These are phyloP conservation scores for Ceraclea dissimilis DNA, from an alignment of 2,888 invertebrate species.

Conservation along the genomic window DNA sequence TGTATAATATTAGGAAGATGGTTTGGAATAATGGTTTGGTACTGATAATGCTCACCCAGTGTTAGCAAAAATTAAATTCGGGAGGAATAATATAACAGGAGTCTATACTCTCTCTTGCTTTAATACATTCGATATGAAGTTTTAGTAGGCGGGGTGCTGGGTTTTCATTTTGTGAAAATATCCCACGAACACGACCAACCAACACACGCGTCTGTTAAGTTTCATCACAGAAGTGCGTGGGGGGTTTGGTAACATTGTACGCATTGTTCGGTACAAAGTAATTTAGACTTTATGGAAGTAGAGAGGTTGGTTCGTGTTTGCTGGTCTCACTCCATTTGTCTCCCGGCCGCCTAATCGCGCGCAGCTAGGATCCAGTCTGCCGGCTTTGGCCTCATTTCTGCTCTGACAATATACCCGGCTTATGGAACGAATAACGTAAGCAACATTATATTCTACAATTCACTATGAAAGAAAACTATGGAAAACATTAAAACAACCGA, in stretches of 20 bases:
- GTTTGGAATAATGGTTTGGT: too few species aligned
- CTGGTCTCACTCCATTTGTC: constrained; percentile 18
- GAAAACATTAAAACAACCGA: too few species aligned
- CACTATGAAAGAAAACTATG: too few species aligned
- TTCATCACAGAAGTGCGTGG: neutral
- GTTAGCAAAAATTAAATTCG: neutral
- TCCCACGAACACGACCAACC: neutral
- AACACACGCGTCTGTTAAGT: neutral
- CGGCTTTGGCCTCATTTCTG: constrained; percentile 12
- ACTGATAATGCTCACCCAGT: neutral
- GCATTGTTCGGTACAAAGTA: constrained; percentile 1
- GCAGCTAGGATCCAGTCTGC: constrained; percentile 15
- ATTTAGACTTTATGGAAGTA: neutral
- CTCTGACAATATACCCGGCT: constrained; percentile 2
- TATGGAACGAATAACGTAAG: neutral
- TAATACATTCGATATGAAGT: constrained; percentile 7
- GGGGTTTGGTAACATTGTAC: neutral
- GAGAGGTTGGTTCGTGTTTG: neutral
- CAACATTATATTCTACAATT: neutral
- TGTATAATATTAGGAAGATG: too few species aligned
- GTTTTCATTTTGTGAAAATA: constrained; percentile 3
- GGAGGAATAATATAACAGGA: neutral
- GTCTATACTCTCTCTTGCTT: neutral
- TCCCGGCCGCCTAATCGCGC: constrained; percentile 21
- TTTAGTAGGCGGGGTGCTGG: constrained; percentile 6